These are phyloP conservation scores for Antheraea assamensis DNA, from an alignment of 2,888 invertebrate genomes.

Conservation along the genomic window DNA sequence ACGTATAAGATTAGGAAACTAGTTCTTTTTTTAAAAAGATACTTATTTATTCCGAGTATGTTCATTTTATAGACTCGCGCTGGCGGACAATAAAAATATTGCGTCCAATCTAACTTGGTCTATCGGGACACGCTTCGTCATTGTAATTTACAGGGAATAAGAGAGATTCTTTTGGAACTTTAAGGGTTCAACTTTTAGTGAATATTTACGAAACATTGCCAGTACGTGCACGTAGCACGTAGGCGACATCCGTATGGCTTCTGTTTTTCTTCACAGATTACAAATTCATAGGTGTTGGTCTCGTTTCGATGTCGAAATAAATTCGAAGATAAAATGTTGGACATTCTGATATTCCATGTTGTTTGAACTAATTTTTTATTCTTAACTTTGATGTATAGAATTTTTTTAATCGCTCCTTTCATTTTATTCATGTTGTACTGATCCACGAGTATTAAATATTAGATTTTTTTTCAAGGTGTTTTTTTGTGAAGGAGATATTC, in stretches of 20 bases:
- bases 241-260: constrained; percentile 70
- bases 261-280: constrained; percentile 69
- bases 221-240: constrained; percentile 67
- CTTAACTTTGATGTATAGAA: not conserved
- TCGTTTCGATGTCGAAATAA: constrained; percentile 39
- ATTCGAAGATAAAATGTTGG: constrained; percentile 32
- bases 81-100: constrained; percentile 55
- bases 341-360: constrained; percentile 3
- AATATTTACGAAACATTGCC: constrained; percentile 47
- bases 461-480: not conserved
- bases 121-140: constrained; percentile 29
- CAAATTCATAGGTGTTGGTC: constrained; percentile 61
- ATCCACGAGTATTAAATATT: not conserved
- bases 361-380: not conserved
- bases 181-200: constrained; percentile 45
- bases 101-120: constrained; percentile 39
- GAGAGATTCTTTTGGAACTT: constrained; percentile 27
- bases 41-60: constrained; percentile 57
- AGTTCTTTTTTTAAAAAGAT: constrained; percentile 37
- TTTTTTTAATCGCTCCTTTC: not conserved
- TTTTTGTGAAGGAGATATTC: not conserved
- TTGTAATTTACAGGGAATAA: constrained; percentile 23
- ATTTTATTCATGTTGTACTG: not conserved
- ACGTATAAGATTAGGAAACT: constrained; percentile 25
- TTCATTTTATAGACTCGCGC: constrained; percentile 60